These are phyloP conservation scores for Hydrozoanthus gracilis DNA, from an alignment of 92 coral and sea anemone genomes.

Conservation along the genomic window DNA sequence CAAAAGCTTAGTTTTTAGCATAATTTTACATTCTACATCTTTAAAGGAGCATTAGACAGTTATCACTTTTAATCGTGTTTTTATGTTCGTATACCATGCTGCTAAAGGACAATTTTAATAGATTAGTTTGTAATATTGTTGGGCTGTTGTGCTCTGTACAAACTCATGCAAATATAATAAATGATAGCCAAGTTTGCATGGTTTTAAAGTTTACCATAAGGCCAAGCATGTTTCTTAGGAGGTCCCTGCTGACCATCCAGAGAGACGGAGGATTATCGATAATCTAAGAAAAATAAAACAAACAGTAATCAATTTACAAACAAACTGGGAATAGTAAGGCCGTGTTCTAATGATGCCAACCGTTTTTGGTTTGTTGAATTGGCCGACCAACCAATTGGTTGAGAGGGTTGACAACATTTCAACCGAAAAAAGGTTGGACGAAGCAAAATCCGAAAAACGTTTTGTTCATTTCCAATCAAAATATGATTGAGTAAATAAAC, in stretches of 20 bases:
- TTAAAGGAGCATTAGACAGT: too few relatives aligned
- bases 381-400: too few relatives aligned
- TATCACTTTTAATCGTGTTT: too few relatives aligned
- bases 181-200: not conserved
- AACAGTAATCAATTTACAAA: not conserved
- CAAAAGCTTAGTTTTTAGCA: too few relatives aligned
- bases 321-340: not conserved
- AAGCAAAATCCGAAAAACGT: too few relatives aligned
- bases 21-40: too few relatives aligned
- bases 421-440: too few relatives aligned
- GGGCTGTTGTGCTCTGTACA: not conserved
- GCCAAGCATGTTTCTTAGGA: constrained; percentile 91
- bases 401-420: too few relatives aligned
- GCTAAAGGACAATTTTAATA: too few relatives aligned
- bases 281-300: not conserved
- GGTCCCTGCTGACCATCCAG: constrained; percentile 55
- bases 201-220: constrained; percentile 73
- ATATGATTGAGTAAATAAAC: too few relatives aligned
- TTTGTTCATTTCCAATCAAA: too few relatives aligned
- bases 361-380: not conserved
- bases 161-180: not conserved
- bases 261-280: not conserved
- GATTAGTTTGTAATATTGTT: not conserved
- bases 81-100: too few relatives aligned
- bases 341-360: not conserved